Conservation (phyloP, 1,140 invertebrate species). For the Tetranychus urticae region DNA sequence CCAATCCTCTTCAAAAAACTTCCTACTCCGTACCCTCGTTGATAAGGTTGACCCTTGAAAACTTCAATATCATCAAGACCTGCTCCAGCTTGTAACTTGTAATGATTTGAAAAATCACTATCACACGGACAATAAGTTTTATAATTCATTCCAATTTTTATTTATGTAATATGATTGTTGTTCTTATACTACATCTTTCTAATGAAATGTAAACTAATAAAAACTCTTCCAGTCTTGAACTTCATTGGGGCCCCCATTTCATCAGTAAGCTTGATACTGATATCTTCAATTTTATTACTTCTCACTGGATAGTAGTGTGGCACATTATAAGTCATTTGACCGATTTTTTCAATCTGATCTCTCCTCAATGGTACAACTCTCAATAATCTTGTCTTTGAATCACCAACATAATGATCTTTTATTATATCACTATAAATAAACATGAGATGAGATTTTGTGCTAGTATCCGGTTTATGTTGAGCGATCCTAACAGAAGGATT, state of each 20-base stretch:
- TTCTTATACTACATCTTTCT: not conserved
- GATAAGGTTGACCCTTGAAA: not conserved
- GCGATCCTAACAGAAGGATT: too few relatives aligned
- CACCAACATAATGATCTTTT: not conserved
- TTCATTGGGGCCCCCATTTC: not conserved
- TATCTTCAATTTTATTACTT: not conserved
- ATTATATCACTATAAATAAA: not conserved
- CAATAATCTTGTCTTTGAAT: not conserved
- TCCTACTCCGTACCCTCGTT: not conserved
- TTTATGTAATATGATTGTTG: not conserved
- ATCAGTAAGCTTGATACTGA: not conserved
- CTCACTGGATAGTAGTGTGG: not conserved
- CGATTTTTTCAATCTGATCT: not conserved
- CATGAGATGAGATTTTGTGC: not conserved
- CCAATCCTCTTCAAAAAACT: not conserved
- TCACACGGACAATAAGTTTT: not conserved
- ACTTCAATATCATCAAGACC: not conserved
- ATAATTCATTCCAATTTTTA: not conserved
- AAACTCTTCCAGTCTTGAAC: not conserved
- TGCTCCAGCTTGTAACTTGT: not conserved
- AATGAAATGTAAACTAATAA: too few relatives aligned
- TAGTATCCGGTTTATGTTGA: too few relatives aligned
- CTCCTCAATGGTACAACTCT: not conserved
- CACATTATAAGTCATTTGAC: not conserved
- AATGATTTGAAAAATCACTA: not conserved